Base-by-base conservation (phyloP, 2,113 vertebrate genomes). In the Chaetura pelagica region DNA sequence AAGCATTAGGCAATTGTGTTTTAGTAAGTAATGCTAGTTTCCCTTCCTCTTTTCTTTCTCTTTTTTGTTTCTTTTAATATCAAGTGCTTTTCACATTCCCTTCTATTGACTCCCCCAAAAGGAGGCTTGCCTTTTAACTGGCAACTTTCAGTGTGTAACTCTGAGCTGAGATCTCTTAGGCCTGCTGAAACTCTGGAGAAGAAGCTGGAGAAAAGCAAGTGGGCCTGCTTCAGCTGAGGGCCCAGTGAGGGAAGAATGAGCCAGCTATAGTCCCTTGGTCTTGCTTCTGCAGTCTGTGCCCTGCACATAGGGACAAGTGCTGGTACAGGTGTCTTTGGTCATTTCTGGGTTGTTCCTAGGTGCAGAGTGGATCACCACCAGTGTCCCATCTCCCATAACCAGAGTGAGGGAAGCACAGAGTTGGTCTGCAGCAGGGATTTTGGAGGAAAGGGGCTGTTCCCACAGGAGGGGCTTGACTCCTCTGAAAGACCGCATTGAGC, bases 401-500 rank as follows among this genome's bases (percentile, higher is more conserved):
- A 16, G 11, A n/a, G 30, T 1, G 4, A 61, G 6, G 40, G 40
- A 91, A 79, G 55, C 18, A 10, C 11, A 2, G 29, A 49, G 48
- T 42, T 89, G 30, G 42, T 48, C 15, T 42, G 27, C 17, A 79
- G 62, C 14, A 30, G 48, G 42, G 55, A 48, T 87, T 88, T 77
- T 62, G 58, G 26, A 62, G 61, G 20, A 80, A 19, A 18, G 10
- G 15, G 14, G 7, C 23, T 58, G 40, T 73, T 73, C 15, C 6
- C 20, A 9, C 2, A 52, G 51, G 51, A 52, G 24, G 24, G 24
- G 20, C 23, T 52, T 26, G 12, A 26, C 23, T 66, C 9, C 20
- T 84, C n/a, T 46, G 15, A 38, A 24, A n/a, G 40, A 26, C 1
- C 1, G 5, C 1, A 0, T 46, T 0, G 3, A 77, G 35, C 62